These are phyloP conservation scores for Eupithecia exiguata DNA, from an alignment of 2,888 invertebrate species.

Conservation along the genomic window DNA sequence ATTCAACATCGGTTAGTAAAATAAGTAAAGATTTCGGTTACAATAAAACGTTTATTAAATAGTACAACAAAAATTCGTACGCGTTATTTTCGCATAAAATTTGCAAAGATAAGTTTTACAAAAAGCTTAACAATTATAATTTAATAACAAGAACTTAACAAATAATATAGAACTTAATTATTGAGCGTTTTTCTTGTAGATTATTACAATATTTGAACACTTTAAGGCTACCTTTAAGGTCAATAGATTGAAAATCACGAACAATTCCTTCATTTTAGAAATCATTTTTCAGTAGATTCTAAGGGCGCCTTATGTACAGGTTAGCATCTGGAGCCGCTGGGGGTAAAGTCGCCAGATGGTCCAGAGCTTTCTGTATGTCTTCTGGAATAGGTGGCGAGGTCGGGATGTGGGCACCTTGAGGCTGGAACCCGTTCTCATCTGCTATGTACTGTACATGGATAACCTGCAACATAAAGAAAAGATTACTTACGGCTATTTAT, in stretches of 20 bases:
- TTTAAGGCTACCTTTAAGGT: background rate
- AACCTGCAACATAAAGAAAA: slow-evolving; percentile 61
- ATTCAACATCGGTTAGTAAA: background rate
- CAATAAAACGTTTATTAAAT: background rate
- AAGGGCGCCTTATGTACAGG: slow-evolving; percentile 51
- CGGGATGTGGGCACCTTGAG: slow-evolving; percentile 85
- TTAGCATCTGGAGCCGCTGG: slow-evolving; percentile 68
- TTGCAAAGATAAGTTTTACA: background rate
- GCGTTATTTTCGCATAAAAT: background rate
- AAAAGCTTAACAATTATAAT: slow-evolving; percentile 1
- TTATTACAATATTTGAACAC: background rate
- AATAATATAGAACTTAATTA: background rate
- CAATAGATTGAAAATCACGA: background rate
- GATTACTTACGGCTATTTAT: background rate
- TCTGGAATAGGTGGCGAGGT: slow-evolving; percentile 88
- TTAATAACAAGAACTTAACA: background rate
- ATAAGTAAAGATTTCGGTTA: background rate
- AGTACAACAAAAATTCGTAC: background rate
- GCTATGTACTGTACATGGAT: slow-evolving; percentile 87
- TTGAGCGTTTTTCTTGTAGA: background rate
- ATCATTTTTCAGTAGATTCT: background rate
- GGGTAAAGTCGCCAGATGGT: slow-evolving; percentile 86
- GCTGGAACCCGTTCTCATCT: slow-evolving; percentile 89
- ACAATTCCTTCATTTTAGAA: background rate
- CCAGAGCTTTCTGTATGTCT: slow-evolving; percentile 86